phyloP scores from a whole-genome alignment of 2,888 invertebrate species.

The Heliconius aoede region DNA sequence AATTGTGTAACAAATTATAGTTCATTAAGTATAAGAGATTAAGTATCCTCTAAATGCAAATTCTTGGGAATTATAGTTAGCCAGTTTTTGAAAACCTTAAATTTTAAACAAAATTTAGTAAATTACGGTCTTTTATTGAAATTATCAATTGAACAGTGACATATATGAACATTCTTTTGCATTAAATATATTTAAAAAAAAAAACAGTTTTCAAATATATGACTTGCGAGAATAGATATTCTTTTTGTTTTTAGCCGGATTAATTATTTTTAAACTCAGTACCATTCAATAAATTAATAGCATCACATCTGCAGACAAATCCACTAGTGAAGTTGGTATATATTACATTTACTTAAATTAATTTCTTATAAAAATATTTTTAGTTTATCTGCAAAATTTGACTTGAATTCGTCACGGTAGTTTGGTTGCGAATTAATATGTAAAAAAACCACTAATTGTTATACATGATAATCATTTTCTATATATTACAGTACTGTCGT shows the following conservation, averaged over 20 bases:
- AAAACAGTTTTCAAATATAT: too few relatives aligned
- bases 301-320: too few relatives aligned
- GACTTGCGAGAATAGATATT: too few relatives aligned
- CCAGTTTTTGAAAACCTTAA: background rate
- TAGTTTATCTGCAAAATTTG: background rate
- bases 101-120: background rate
- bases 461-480: background rate
- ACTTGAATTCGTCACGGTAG: background rate
- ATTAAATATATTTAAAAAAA: background rate
- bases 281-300: too few relatives aligned
- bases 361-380: too few relatives aligned
- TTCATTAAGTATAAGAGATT: too few relatives aligned
- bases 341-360: too few relatives aligned
- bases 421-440: background rate
- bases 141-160: background rate
- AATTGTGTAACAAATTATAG: background rate
- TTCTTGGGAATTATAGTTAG: background rate
- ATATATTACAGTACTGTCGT: background rate
- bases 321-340: too few relatives aligned
- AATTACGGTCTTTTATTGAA: background rate
- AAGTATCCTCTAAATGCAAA: background rate
- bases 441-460: background rate
- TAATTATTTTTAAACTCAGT: too few relatives aligned
- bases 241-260: too few relatives aligned
- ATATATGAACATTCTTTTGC: slow-evolving; percentile 1